Conservation (phyloP, 1,140 invertebrate genomes). For the Drosophila triauraria region DNA sequence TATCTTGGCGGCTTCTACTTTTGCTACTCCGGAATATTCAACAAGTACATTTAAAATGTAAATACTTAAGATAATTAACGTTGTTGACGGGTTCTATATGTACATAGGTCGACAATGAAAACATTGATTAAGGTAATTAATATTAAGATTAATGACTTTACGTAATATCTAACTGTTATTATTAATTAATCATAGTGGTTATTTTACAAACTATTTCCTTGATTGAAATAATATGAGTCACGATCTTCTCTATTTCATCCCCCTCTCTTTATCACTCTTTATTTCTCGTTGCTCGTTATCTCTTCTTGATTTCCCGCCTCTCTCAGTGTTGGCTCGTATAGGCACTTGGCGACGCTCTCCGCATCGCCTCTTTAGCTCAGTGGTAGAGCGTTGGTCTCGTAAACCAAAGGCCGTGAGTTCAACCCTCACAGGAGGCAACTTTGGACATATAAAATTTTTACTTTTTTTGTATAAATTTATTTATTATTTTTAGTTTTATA, state of each 20-base stretch:
- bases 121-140: no score
- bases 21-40: neutral
- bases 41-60: neutral
- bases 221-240: neutral
- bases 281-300: slow-evolving; percentile 4
- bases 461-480: slow-evolving; percentile 1
- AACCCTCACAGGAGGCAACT: slow-evolving; percentile 88
- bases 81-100: no score
- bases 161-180: neutral
- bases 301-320: neutral
- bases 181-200: neutral
- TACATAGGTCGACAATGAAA: no score
- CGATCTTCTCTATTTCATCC: slow-evolving; percentile 16
- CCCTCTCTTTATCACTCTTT: neutral
- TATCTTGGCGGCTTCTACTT: neutral
- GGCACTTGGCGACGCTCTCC: slow-evolving; percentile 39
- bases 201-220: neutral
- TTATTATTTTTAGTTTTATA: neutral
- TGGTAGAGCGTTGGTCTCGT: slow-evolving; percentile 97
- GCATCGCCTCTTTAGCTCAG: slow-evolving; percentile 93
- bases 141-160: neutral
- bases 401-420: slow-evolving; percentile 97
- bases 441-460: rapidly evolving
- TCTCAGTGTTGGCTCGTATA: slow-evolving; percentile 7
- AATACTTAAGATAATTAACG: neutral